Conservation (phyloP, 2,113 vertebrate genomes). For the Oreochromis spilurus region DNA sequence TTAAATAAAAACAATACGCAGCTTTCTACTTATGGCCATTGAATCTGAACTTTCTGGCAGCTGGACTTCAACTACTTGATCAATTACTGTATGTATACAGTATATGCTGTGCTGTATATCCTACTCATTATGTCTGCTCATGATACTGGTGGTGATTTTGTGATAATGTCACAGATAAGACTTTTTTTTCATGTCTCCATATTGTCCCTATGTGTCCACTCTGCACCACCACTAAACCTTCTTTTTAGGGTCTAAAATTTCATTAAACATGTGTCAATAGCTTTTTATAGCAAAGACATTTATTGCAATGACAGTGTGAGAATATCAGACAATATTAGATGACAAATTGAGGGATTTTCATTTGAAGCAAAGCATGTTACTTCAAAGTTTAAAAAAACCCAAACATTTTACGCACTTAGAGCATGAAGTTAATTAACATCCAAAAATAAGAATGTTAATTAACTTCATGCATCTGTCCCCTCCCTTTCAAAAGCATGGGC, state of each 20-base stretch:
- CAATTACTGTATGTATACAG: background rate
- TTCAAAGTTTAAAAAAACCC: accelerated
- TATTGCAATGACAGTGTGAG: background rate
- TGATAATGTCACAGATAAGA: background rate
- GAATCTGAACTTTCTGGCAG: background rate
- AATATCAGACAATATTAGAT: background rate
- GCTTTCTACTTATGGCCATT: background rate
- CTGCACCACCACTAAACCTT: background rate
- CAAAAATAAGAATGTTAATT: background rate
- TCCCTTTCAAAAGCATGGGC: background rate
- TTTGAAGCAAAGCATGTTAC: background rate
- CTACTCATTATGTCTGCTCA: background rate
- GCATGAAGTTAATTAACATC: too few relatives aligned
- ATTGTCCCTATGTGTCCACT: background rate
- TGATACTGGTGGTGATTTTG: background rate
- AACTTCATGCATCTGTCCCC: background rate
- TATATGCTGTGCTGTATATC: background rate
- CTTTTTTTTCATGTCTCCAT: background rate
- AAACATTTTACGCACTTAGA: background rate
- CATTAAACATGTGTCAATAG: background rate
- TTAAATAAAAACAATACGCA: background rate
- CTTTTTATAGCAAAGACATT: background rate
- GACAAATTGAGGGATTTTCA: background rate
- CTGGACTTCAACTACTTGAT: background rate
- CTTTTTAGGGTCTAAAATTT: background rate